These are phyloP conservation scores for Rallus crepitans DNA, from an alignment of 2,797 vertebrate species.

Conservation along the genomic window DNA sequence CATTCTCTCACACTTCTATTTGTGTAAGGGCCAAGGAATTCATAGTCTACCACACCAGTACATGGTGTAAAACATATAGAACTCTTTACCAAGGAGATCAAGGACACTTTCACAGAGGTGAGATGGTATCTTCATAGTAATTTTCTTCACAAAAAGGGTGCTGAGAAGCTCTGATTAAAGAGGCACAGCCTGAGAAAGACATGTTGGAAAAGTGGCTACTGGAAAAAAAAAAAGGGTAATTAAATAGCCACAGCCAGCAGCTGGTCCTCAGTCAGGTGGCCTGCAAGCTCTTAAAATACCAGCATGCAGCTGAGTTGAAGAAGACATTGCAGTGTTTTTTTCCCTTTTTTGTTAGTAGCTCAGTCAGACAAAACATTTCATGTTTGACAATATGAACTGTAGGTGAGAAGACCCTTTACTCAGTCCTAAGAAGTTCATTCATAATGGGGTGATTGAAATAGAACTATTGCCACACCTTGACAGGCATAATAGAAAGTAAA, in stretches of 20 bases:
- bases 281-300: background rate
- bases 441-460: background rate
- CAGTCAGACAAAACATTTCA: background rate
- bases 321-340: background rate
- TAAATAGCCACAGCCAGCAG: background rate
- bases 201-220: background rate
- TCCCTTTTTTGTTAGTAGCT: background rate
- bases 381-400: background rate
- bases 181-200: background rate
- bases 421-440: background rate
- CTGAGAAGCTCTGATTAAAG: background rate
- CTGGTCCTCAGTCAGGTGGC: background rate
- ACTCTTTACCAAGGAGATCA: background rate
- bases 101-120: background rate
- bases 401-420: background rate
- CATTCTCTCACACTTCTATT: background rate
- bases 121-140: background rate
- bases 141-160: background rate
- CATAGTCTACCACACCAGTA: background rate
- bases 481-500: background rate
- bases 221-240: background rate
- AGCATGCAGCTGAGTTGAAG: background rate
- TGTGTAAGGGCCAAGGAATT: constrained; percentile 1
- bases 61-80: background rate
- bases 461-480: background rate